Base-by-base conservation (phyloP, 2,113 vertebrate species). In the Accipiter cooperii region DNA sequence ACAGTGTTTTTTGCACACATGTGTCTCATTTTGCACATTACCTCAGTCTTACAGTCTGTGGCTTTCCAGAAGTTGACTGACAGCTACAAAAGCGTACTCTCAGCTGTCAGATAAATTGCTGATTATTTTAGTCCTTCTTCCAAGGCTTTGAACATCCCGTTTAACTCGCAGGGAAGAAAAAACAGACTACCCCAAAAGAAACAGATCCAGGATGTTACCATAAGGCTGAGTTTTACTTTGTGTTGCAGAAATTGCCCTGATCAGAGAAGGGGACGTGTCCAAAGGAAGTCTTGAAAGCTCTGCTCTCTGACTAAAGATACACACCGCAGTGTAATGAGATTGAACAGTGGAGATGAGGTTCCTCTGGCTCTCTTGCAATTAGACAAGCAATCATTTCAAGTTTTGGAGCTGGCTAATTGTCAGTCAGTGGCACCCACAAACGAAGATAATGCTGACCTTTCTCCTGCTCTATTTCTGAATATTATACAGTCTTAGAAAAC, bases 11-110 rank as follows among this genome's bases (percentile, higher is more conserved):
- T 84, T 79, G 69, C 86, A 84, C 86, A 90, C 68, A 25, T 54
- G 79, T 75, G 91, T 64, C 88, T 89, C 84, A 89, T 93, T 95
- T 82, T 77, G 88, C 71, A 54, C 85, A 70, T 91, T 89, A 51
- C 75, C 87, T 91, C 90, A 65, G 65, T 8, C 84, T 36, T 12
- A n/a, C 0, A 49, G 58, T 13, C 87, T 93, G 84, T 64, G 84
- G 87, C 80, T 89, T 79, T 79, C 75, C 80, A 70, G 75, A 25
- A 60, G 54, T 7, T 89, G 87, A 91, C 71, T 61, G 90, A 69
- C 95, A 86, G 76, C 65, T 85, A 12, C 24, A 16, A 79, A 77
- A 88, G 49, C 13, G 1, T n/a, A 8, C 79, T 81, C 79, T 64
- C 58, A 33, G 74, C 87, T 69, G 47, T 70, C 87, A 83, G 77